Evolutionary conservation across 92 coral and sea anemone species (phyloP).

Genomic region (Palythoa caribaeorum): DNA sequence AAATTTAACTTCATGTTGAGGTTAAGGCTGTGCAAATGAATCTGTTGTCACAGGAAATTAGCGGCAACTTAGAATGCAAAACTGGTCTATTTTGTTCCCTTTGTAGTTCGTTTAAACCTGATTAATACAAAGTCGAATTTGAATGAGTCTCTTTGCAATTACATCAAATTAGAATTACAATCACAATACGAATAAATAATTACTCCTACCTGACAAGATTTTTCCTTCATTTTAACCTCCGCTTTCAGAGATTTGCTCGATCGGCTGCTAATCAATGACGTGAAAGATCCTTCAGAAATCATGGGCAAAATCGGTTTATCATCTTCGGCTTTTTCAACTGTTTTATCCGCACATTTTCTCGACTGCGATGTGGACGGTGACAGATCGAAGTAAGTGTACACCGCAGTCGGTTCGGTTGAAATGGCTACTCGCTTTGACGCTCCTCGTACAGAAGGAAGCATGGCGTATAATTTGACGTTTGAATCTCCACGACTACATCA

Average conservation of each 20-base stretch:
- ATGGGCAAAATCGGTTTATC: slow-evolving; percentile 70
- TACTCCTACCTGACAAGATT: not conserved
- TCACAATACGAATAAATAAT: not conserved
- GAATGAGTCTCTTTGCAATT: too few species aligned
- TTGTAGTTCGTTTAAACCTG: too few species aligned
- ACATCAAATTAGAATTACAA: too few species aligned
- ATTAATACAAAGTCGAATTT: too few species aligned
- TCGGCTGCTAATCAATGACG: slow-evolving; percentile 71
- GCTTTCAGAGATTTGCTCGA: slow-evolving; percentile 44
- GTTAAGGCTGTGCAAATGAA: too few species aligned
- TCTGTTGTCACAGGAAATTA: too few species aligned
- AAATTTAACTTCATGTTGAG: too few species aligned
- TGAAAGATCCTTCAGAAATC: slow-evolving; percentile 77
- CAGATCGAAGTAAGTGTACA: slow-evolving; percentile 6
- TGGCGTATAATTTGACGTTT: not conserved
- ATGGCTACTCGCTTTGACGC: not conserved
- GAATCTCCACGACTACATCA: not conserved
- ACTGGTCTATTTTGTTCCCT: too few species aligned
- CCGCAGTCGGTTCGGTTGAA: slow-evolving; percentile 26
- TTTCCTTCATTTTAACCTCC: not conserved
- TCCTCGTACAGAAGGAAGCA: slow-evolving; percentile 22
- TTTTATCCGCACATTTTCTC: slow-evolving; percentile 21
- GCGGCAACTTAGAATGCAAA: too few species aligned
- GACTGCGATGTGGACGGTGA: not conserved
- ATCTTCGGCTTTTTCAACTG: slow-evolving; percentile 26